Evolutionary conservation across 2,113 vertebrate species (phyloP).

Genomic region (Muntiacus muntjak): DNA sequence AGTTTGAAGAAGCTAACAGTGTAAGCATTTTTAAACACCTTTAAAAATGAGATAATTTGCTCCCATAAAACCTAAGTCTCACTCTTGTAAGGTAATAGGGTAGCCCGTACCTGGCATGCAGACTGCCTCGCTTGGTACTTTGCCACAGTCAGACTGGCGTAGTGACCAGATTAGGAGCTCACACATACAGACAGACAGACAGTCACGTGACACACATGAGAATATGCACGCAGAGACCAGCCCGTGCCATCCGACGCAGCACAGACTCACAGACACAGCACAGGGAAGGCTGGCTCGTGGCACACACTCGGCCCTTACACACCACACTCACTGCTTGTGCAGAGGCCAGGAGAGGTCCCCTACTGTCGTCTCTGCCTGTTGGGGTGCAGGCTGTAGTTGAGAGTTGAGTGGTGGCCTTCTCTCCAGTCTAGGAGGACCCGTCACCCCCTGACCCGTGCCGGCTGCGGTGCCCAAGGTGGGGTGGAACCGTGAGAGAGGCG

Average conservation of each 20-base stretch:
- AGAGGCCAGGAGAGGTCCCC: fast-evolving
- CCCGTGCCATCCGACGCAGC: not conserved
- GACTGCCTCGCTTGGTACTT: not conserved
- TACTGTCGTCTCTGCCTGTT: not conserved
- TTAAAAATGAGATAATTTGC: conserved; percentile 19
- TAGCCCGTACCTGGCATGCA: not conserved
- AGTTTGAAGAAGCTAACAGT: not conserved
- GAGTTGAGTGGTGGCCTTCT: fast-evolving
- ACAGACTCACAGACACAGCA: not conserved
- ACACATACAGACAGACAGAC: not conserved
- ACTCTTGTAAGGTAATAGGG: conserved; percentile 50
- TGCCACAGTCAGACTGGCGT: fast-evolving
- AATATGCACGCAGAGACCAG: not conserved
- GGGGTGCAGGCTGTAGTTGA: not conserved
- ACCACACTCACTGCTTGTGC: not conserved
- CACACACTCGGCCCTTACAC: not conserved
- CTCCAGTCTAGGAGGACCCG: not conserved
- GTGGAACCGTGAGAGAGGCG: no score
- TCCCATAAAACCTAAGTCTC: conserved; percentile 1
- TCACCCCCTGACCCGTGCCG: fast-evolving
- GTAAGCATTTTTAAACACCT: not conserved
- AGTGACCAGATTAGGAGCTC: not conserved
- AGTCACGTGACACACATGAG: fast-evolving
- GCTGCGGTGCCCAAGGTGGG: not conserved
- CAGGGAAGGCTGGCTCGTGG: not conserved